These are phyloP conservation scores for Acleris laterana DNA, from an alignment of 2,888 invertebrate species.

Conservation along the genomic window DNA sequence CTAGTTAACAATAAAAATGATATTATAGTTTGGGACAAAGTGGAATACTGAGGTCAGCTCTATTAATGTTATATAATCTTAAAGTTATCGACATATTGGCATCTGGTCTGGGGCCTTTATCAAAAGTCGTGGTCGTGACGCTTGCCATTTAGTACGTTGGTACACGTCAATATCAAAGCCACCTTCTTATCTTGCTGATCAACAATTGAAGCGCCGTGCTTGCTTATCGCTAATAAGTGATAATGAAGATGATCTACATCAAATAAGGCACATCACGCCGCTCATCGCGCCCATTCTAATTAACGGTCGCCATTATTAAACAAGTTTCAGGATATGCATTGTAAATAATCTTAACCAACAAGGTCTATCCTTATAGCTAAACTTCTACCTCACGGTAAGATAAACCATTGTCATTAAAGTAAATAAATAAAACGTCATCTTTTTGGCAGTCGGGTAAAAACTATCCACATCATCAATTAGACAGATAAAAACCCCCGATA, in stretches of 20 bases:
- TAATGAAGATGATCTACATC: conserved; percentile 51
- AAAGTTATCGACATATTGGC: too few species aligned
- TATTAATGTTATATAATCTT: too few species aligned
- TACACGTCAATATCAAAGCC: conserved; percentile 2
- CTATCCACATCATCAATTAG: too few species aligned
- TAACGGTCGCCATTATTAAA: conserved; percentile 38
- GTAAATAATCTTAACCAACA: background rate
- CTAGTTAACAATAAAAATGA: too few species aligned
- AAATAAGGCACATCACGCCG: conserved; percentile 47
- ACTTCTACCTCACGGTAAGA: too few species aligned
- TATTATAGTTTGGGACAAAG: too few species aligned
- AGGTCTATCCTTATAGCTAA: background rate
- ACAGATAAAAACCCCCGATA: too few species aligned
- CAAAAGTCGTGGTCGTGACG: background rate
- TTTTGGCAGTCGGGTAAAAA: too few species aligned
- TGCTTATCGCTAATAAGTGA: conserved; percentile 48
- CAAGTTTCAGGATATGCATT: conserved; percentile 31
- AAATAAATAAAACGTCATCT: too few species aligned
- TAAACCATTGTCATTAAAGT: too few species aligned
- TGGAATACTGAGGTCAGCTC: too few species aligned
- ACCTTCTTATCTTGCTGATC: conserved; percentile 1
- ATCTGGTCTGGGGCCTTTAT: too few species aligned
- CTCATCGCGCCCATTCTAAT: conserved; percentile 53
- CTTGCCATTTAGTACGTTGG: background rate
- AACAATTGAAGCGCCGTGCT: conserved; percentile 16